These are phyloP conservation scores for Nymphalis urticae DNA, from an alignment of 2,888 invertebrate genomes.

Conservation along the genomic window DNA sequence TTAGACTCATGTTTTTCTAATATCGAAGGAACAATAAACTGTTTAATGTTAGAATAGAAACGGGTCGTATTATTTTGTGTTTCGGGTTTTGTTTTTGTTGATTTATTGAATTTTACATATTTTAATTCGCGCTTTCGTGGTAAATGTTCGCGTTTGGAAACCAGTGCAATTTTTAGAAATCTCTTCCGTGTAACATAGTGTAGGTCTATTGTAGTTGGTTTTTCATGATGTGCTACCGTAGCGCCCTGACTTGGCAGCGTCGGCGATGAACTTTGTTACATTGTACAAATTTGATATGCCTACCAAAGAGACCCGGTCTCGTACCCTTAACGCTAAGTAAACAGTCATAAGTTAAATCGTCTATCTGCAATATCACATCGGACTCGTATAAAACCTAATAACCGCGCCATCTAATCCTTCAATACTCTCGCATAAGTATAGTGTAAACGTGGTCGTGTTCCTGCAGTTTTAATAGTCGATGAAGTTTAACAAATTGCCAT, in stretches of 20 bases:
- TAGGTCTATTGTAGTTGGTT: slow-evolving; percentile 77
- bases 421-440: slow-evolving; percentile 81
- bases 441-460: slow-evolving; percentile 81
- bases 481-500: slow-evolving; percentile 82
- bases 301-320: slow-evolving; percentile 83
- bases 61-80: slow-evolving; percentile 82
- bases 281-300: slow-evolving; percentile 82
- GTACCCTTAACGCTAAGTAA: slow-evolving; percentile 80
- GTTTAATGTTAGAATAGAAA: slow-evolving; percentile 79
- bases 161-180: slow-evolving; percentile 82
- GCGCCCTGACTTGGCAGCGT: slow-evolving; percentile 59
- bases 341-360: slow-evolving; percentile 77
- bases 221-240: slow-evolving; percentile 64
- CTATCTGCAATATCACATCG: slow-evolving; percentile 65
- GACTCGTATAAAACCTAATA: slow-evolving; percentile 66
- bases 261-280: slow-evolving; percentile 74
- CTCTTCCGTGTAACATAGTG: slow-evolving; percentile 80
- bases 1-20: slow-evolving; percentile 70
- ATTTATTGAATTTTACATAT: slow-evolving; percentile 75
- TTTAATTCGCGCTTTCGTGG: slow-evolving; percentile 76
- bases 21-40: slow-evolving; percentile 75
- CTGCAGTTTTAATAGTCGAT: slow-evolving; percentile 81
- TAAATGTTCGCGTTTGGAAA: slow-evolving; percentile 79
- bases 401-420: slow-evolving; percentile 77
- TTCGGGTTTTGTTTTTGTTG: slow-evolving; percentile 74